Evolutionary conservation across 2,888 invertebrate genomes (phyloP).

Genomic region (Volucella inanis): DNA sequence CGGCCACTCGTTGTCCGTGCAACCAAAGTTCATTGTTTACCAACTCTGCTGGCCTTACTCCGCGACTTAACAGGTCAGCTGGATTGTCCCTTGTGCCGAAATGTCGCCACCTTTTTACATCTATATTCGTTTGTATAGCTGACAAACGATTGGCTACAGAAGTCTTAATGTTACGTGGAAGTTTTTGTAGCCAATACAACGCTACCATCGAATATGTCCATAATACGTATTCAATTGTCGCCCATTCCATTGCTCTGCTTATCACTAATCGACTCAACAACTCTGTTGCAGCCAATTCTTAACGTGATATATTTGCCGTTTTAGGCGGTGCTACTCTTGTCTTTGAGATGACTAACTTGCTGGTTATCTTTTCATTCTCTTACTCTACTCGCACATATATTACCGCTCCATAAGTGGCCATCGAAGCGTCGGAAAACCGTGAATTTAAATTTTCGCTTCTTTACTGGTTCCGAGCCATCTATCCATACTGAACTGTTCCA

Average conservation of each 20-base stretch:
- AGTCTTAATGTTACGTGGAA: conserved; percentile 13
- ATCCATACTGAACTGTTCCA: conserved; percentile 11
- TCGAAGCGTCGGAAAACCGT: conserved; percentile 19
- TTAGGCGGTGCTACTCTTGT: conserved; percentile 26
- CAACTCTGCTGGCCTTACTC: not conserved
- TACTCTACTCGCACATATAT: conserved; percentile 27
- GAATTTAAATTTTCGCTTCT: not conserved
- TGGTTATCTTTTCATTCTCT: not conserved
- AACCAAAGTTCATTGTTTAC: conserved; percentile 1
- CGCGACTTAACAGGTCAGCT: conserved; percentile 45
- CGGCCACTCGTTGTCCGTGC: conserved; percentile 12
- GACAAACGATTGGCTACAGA: conserved; percentile 28
- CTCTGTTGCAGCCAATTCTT: no score
- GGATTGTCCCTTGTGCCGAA: conserved; percentile 38
- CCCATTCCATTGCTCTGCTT: conserved; percentile 25
- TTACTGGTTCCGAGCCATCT: conserved; percentile 17
- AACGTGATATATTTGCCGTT: no score
- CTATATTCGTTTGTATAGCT: conserved; percentile 24
- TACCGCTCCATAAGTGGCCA: not conserved
- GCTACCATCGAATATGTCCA: conserved; percentile 8
- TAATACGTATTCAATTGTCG: not conserved
- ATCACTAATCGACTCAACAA: not conserved
- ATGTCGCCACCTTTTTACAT: not conserved
- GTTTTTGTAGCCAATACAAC: conserved; percentile 24
- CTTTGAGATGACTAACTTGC: conserved; percentile 9